A percentile compares a stretch with the other conserved stretches of the same genome.
Evolutionary conservation across 2,113 vertebrate species (phyloP).

Genomic region (Furnarius figulus): DNA sequence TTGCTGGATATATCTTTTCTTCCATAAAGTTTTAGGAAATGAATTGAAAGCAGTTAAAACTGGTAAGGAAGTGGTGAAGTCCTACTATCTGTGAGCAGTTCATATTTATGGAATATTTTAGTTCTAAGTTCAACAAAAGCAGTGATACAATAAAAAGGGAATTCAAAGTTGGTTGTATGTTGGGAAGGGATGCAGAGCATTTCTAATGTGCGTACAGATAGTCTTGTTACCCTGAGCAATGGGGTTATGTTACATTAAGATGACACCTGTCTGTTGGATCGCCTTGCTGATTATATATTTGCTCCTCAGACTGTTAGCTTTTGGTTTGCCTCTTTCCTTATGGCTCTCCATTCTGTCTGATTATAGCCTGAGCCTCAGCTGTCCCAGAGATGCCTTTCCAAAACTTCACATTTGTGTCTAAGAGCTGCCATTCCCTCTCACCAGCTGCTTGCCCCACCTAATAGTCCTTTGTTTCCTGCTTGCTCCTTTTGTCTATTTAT

Average conservation of each 20-base stretch:
- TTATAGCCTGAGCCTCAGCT: constrained; percentile 21
- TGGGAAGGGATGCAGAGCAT: background rate
- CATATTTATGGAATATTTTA: background rate
- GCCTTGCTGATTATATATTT: background rate
- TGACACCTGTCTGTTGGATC: background rate
- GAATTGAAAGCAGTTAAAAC: background rate
- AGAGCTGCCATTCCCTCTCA: background rate
- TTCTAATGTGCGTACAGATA: background rate
- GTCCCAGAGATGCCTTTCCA: background rate
- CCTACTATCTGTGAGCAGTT: background rate
- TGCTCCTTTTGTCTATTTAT: constrained; percentile 16
- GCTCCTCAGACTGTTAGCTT: background rate
- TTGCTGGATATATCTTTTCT: background rate
- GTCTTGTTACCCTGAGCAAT: background rate
- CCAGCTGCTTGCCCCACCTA: constrained; percentile 35
- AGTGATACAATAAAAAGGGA: background rate
- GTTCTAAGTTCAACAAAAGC: background rate
- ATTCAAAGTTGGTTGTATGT: background rate
- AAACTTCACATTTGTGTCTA: background rate
- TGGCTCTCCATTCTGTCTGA: background rate
- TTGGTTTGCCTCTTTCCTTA: background rate
- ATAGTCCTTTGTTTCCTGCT: background rate
- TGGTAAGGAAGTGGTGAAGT: background rate
- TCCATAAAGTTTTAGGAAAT: background rate
- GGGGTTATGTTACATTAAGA: background rate